A percentile compares a stretch with the other conserved stretches of the same genome.
Conservation (phyloP, 2,888 invertebrate species). For the Agrotis exclamationis region DNA sequence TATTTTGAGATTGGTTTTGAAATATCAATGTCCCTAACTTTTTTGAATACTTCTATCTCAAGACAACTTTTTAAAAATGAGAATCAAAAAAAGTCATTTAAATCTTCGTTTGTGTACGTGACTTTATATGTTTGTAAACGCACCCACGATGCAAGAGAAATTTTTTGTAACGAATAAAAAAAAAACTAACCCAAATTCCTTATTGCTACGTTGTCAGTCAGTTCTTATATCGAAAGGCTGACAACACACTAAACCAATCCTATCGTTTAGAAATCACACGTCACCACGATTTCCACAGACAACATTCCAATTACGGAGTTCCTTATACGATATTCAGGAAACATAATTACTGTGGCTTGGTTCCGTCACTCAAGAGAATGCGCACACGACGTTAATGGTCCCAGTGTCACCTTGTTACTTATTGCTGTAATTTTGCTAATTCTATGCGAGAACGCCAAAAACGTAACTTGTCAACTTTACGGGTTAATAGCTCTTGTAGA, state of each 20-base stretch:
- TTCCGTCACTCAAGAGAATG: slow-evolving; percentile 78
- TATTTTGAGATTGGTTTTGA: background rate
- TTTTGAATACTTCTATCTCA: background rate
- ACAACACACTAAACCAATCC: slow-evolving; percentile 26
- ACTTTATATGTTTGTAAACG: too few relatives aligned
- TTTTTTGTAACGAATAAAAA: background rate
- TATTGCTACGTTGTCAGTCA: background rate
- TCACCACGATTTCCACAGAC: slow-evolving; percentile 35
- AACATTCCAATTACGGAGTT: slow-evolving; percentile 66
- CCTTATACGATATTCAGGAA: slow-evolving; percentile 76
- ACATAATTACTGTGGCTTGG: slow-evolving; percentile 81
- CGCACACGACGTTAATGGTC: slow-evolving; percentile 63
- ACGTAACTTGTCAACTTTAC: background rate
- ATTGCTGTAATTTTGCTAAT: slow-evolving; percentile 59
- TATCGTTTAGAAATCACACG: slow-evolving; percentile 37
- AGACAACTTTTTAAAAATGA: background rate
- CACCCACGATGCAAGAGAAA: too few relatives aligned
- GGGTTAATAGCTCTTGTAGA: background rate
- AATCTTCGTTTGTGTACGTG: too few relatives aligned
- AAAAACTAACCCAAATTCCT: background rate
- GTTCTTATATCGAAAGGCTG: slow-evolving; percentile 2
- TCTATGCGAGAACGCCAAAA: slow-evolving; percentile 46
- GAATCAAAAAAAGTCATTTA: too few relatives aligned
- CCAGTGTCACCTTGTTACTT: slow-evolving; percentile 59
- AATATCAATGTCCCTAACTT: background rate